Base-by-base conservation (phyloP, 2,797 vertebrate species). In the Sus cebifrons region DNA sequence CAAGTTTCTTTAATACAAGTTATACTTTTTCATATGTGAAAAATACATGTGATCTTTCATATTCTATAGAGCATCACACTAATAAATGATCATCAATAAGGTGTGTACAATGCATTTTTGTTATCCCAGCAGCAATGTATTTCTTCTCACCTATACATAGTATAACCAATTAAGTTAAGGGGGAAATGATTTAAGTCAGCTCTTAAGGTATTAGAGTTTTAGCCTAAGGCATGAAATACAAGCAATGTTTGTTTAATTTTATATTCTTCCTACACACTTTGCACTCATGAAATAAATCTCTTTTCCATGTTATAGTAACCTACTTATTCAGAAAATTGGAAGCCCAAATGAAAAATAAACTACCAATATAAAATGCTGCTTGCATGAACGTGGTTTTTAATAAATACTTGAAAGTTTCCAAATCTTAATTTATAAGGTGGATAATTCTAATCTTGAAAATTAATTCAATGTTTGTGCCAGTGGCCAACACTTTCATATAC, bases 271-370 rank as follows among this genome's bases (percentile, higher is more conserved):
- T 70, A 58, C 0, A 40, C 6, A 52, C 8, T 90, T 94, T 79
- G 71, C 5, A 75, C 11, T 73, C 21, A 94, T 68, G 8, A 92
- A 96, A 89, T 85, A 85, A 74, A 65, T 58, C 2, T 0, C 18
- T 85, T 4, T 93, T 75, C 8, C 12, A 54, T 49, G 7, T 88
- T 91, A 71, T 86, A 79, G 71, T 73, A 95, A 86, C 11, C 2
- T 81, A 82, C 13, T 70, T 91, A 23, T 52, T 89, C 60, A 92
- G 10, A 10, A 95, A 91, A 82, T 36, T 60, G 15, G 29, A 64
- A 71, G 11, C n/a, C 68, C 49, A 92, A 40, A 70, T 87, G 10
- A 86, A 96, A 96, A 90, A 40, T 52, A 86, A 94, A 74, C 86
- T 68, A 73, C 2, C 20, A 70, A 1, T 67, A 56, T 83, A 64